Percentiles rank a stretch among this genome's conserved stretches.
Evolutionary conservation across 2,113 vertebrate species (phyloP).

Genomic region (Gymnocephalus cernua): DNA sequence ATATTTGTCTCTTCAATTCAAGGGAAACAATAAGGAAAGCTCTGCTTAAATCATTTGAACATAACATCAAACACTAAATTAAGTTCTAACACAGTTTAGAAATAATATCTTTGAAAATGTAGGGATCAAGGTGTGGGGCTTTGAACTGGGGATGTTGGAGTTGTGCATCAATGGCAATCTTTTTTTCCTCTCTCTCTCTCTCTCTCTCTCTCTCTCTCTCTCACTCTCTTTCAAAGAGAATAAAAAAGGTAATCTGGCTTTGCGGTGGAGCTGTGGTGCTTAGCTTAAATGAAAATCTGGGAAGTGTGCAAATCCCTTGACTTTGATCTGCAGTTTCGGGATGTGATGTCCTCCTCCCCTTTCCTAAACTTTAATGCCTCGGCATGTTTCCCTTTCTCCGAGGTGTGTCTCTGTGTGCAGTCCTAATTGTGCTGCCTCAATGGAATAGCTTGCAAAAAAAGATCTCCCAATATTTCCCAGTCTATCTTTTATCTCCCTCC

Average conservation of each 20-base stretch:
- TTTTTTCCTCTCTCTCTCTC: slow-evolving; percentile 28
- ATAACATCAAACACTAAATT: slow-evolving; percentile 68
- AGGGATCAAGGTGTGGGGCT: slow-evolving; percentile 49
- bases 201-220: slow-evolving; percentile 49
- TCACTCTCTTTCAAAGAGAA: slow-evolving; percentile 67
- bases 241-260: slow-evolving; percentile 76
- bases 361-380: slow-evolving; percentile 67
- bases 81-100: slow-evolving; percentile 50
- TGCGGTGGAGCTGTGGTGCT: slow-evolving; percentile 55
- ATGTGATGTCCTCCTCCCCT: slow-evolving; percentile 64
- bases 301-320: slow-evolving; percentile 71
- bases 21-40: slow-evolving; percentile 22
- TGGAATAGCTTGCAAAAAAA: slow-evolving; percentile 50
- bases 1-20: slow-evolving; percentile 8
- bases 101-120: slow-evolving; percentile 44
- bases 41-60: slow-evolving; percentile 38
- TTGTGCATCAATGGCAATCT: slow-evolving; percentile 54
- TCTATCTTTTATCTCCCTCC: not conserved
- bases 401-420: slow-evolving; percentile 66
- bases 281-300: slow-evolving; percentile 72
- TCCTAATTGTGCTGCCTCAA: slow-evolving; percentile 68
- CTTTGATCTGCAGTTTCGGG: slow-evolving; percentile 76
- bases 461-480: slow-evolving; percentile 39
- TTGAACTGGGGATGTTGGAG: slow-evolving; percentile 53
- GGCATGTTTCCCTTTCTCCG: slow-evolving; percentile 59